Percentiles rank a stretch among this genome's conserved stretches.
Evolutionary conservation across 2,113 vertebrate species (phyloP).

Genomic region (Chrysemys picta): DNA sequence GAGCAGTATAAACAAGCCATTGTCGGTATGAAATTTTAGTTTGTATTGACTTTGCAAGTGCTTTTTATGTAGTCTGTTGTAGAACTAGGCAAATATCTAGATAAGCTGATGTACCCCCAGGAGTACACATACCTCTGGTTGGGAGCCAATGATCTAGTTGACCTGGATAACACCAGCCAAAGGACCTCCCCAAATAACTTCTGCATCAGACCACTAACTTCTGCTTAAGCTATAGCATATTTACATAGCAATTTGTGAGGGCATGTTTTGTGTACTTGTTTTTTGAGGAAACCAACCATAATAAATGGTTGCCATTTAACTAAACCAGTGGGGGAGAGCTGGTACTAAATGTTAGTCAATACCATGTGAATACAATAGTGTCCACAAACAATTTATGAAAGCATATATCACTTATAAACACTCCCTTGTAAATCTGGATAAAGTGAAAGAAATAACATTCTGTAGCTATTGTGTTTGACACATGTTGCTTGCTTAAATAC

Average conservation of each 20-base stretch:
- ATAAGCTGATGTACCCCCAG: no score
- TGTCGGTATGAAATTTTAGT: no score
- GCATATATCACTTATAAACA: constrained; percentile 44
- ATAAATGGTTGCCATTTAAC: background rate
- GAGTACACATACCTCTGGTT: no score
- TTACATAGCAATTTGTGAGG: background rate
- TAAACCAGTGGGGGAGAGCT: background rate
- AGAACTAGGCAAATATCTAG: no score
- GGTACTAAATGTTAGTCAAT: background rate
- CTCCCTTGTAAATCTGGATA: constrained; percentile 35
- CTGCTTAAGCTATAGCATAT: background rate
- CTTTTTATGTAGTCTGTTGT: no score
- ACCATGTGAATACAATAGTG: constrained; percentile 3
- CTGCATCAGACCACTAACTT: background rate
- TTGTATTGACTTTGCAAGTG: no score
- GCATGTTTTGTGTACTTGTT: background rate
- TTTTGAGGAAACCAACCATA: background rate
- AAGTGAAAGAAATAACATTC: background rate
- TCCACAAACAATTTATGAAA: background rate
- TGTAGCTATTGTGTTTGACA: background rate
- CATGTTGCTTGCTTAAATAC: constrained; percentile 2
- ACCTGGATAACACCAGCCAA: background rate
- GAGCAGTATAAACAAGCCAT: no score
- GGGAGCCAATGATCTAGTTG: background rate
- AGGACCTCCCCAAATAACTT: background rate